Conservation (phyloP, 1,140 invertebrate genomes). For the Apocrypta bakeri region DNA sequence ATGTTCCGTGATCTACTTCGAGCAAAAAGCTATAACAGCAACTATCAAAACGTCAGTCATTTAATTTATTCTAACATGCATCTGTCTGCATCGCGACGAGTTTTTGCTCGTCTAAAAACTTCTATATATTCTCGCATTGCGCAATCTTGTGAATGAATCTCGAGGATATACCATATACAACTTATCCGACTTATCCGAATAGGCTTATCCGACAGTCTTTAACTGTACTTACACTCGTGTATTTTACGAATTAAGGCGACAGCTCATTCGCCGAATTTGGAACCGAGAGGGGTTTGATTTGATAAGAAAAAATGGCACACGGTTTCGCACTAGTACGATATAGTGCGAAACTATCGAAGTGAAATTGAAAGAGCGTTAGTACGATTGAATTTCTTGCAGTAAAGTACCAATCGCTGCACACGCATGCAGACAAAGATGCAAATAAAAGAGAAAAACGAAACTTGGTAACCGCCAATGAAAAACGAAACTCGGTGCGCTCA, state of each 20-base stretch:
- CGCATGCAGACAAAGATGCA: too few relatives aligned
- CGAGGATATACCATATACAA: not conserved
- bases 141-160: not conserved
- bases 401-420: too few relatives aligned
- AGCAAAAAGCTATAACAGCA: not conserved
- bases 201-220: not conserved
- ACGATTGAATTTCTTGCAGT: not conserved
- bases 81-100: not conserved
- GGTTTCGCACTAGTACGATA: too few relatives aligned
- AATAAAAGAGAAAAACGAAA: too few relatives aligned
- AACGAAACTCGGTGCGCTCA: conserved; percentile 10
- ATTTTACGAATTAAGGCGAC: too few relatives aligned
- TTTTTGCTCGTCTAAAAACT: not conserved
- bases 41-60: not conserved
- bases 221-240: conserved; percentile 43
- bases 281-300: too few relatives aligned
- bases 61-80: conserved; percentile 36
- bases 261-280: too few relatives aligned
- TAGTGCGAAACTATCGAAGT: not conserved
- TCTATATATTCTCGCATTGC: not conserved
- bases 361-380: not conserved
- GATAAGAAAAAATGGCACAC: too few relatives aligned
- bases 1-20: too few relatives aligned
- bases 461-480: not conserved
- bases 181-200: too few relatives aligned